phyloP scores from a whole-genome alignment of 2,888 invertebrate genomes.

The Abscondita cerata region DNA sequence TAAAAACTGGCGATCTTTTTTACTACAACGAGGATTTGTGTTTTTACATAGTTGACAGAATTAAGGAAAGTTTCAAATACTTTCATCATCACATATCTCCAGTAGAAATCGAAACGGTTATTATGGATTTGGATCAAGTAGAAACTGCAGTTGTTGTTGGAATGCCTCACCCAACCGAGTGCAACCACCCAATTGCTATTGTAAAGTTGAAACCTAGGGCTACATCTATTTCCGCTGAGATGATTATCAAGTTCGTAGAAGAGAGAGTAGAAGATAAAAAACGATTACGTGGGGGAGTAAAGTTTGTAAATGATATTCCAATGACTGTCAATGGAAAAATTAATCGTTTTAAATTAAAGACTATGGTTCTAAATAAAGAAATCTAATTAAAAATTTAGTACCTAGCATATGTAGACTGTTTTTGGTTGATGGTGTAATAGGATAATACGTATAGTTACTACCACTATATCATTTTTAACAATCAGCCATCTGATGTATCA shows the following conservation, averaged over 20 bases:
- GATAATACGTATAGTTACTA: too few relatives aligned
- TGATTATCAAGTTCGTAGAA: constrained; percentile 37
- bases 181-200: constrained; percentile 76
- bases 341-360: constrained; percentile 17
- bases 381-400: background rate
- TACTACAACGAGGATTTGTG: constrained; percentile 59
- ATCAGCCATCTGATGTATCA: too few relatives aligned
- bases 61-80: constrained; percentile 61
- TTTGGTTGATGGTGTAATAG: too few relatives aligned
- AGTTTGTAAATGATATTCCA: constrained; percentile 34
- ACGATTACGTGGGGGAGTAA: constrained; percentile 37
- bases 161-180: constrained; percentile 69
- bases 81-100: constrained; percentile 67
- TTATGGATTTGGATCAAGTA: constrained; percentile 74
- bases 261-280: constrained; percentile 37
- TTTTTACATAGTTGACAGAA: constrained; percentile 58
- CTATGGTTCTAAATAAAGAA: constrained; percentile 8
- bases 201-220: constrained; percentile 51
- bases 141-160: constrained; percentile 83
- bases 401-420: too few relatives aligned
- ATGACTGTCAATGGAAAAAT: constrained; percentile 34
- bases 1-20: constrained; percentile 61
- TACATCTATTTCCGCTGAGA: constrained; percentile 34
- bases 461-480: too few relatives aligned
- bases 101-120: constrained; percentile 76